Evolutionary conservation across 2,888 invertebrate species (phyloP), one percentile per base, ranked within the genome.

Genomic region (Orchesella flavescens): DNA sequence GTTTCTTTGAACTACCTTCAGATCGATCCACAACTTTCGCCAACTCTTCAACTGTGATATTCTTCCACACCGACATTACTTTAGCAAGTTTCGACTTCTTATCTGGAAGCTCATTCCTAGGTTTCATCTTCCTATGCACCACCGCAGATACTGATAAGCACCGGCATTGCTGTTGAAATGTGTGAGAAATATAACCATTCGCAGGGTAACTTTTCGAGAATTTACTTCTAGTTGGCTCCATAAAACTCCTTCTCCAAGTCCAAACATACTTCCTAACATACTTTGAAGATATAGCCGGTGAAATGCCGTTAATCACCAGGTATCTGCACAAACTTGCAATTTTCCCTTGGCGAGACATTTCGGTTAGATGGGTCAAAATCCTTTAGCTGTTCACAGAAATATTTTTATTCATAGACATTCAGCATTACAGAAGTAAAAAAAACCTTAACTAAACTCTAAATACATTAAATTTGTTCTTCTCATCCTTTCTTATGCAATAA

Each of bases 31-130:
- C 89, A 0, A 93, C 92, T 68, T 91, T 89, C 0, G 96, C 94
- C 77, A 97, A 90, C 88, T 97, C 94, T 34, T 90, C 89, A 0
- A 96, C 94, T 0, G 95, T 95, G 93, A 97, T 97, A 89, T 94
- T 93, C 65, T 93, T 91, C 95, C 96, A 96, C 85, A 97, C 92
- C 68, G 93, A 93, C 0, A 95, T 91, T 0, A 93, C 91, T 85
- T 90, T 90, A 1, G 84, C 73, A 1, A 78, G 46, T 74, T 88
- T 87, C 44, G 61, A 23, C 44, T 75, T 84, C 78, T 71, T 86
- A 55, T 75, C 71, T 10, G 69, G 43, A 13, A 75, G 63, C 53
- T 61, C 80, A 17, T 23, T 44, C 44, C n/a, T 68, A 15, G 21
- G 21, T 12, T 71, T 44, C 10, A 1, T 34, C 13, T 63, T 82